Evolutionary conservation across 2,113 vertebrate species (phyloP).

Genomic region (Silurus asotus): DNA sequence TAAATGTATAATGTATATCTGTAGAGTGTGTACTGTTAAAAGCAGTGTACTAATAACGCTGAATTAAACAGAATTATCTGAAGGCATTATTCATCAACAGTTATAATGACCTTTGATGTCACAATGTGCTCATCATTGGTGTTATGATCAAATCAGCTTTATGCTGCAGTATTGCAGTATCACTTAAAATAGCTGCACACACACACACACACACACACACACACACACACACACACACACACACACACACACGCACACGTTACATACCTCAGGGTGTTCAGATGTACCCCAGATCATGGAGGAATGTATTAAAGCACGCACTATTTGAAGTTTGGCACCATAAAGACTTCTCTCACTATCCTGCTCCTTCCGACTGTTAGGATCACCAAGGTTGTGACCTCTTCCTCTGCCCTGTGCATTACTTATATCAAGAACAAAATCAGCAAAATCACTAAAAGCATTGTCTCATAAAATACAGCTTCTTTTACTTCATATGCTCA

Average conservation of each 20-base stretch:
- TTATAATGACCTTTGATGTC: not conserved
- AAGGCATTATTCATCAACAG: not conserved
- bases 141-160: not conserved
- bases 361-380: slow-evolving; percentile 13
- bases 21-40: too few relatives aligned
- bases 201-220: not conserved
- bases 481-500: not conserved
- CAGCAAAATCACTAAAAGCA: not conserved
- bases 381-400: slow-evolving; percentile 47
- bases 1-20: too few relatives aligned
- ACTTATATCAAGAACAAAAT: not conserved
- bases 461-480: not conserved
- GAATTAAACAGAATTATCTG: not conserved
- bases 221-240: not conserved
- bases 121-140: not conserved
- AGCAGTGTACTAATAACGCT: too few relatives aligned
- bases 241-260: too few relatives aligned
- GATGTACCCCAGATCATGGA: slow-evolving; percentile 45
- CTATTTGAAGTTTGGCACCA: slow-evolving; percentile 38
- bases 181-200: not conserved
- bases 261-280: slow-evolving; percentile 37
- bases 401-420: not conserved
- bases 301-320: slow-evolving; percentile 50
- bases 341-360: slow-evolving; percentile 40
- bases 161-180: not conserved